Conservation (phyloP, 2,797 vertebrate genomes). For the Hippopotamyrus pictus region DNA sequence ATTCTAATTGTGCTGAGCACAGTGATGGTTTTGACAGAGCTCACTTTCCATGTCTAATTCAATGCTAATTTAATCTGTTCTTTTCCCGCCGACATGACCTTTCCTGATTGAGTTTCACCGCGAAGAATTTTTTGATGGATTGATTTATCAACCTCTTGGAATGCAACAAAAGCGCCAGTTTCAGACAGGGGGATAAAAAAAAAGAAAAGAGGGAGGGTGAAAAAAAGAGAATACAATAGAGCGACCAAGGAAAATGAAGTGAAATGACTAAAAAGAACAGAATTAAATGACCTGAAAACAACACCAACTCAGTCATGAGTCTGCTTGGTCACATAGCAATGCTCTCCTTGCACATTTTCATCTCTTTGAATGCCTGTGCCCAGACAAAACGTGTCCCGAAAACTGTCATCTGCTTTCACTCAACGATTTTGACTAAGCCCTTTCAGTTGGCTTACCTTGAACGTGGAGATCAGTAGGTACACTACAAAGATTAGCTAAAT, state of each 20-base stretch:
- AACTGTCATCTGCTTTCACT: conserved; percentile 42
- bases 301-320: conserved; percentile 8
- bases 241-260: conserved; percentile 23
- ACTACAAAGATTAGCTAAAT: conserved; percentile 37
- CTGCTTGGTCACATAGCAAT: conserved; percentile 41
- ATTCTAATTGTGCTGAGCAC: conserved; percentile 99
- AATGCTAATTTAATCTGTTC: conserved; percentile 99
- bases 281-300: conserved; percentile 48
- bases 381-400: conserved; percentile 52
- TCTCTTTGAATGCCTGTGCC: conserved; percentile 39
- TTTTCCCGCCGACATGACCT: conserved; percentile 99
- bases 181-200: conserved; percentile 61
- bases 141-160: conserved; percentile 99
- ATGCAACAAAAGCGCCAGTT: conserved; percentile 96
- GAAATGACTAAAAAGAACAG: conserved; percentile 54
- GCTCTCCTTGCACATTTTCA: conserved; percentile 28
- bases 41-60: conserved; percentile 99
- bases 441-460: conserved; percentile 53
- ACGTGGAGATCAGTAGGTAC: conserved; percentile 47
- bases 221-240: conserved; percentile 27
- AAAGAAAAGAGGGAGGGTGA: conserved; percentile 29
- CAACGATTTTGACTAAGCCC: conserved; percentile 54
- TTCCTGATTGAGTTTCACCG: conserved; percentile 99
- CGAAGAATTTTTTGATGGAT: conserved; percentile 99
- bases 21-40: conserved; percentile 99